A percentile compares a stretch with the other conserved stretches of the same genome.
Evolutionary conservation across 2,113 vertebrate species (phyloP).

Genomic region (Erythrocebus patas): DNA sequence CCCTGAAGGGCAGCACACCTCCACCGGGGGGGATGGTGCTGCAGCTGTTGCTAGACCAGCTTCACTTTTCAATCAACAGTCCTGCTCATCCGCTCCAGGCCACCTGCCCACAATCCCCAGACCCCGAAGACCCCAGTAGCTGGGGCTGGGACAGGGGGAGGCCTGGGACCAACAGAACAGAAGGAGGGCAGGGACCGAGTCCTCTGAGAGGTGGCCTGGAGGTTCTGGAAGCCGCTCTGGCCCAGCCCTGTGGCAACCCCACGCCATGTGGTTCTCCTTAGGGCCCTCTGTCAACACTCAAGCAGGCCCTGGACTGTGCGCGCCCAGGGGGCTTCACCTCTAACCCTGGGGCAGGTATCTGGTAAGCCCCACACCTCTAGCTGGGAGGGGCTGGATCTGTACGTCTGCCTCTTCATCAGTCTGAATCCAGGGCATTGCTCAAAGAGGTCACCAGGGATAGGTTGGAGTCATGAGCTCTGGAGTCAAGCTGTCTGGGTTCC

Average conservation of each 20-base stretch:
- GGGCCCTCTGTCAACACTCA: neutral
- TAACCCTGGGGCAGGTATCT: neutral
- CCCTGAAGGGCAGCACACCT: neutral
- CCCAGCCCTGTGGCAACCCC: neutral
- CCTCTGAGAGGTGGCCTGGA: neutral
- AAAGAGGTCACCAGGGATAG: neutral
- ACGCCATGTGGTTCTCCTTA: neutral
- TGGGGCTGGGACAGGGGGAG: neutral
- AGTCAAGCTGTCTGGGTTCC: neutral
- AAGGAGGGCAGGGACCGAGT: accelerated
- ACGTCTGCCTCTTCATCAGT: neutral
- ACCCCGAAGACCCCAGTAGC: neutral
- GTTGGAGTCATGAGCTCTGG: neutral
- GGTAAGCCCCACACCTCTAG: neutral
- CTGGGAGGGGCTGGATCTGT: neutral
- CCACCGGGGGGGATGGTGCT: neutral
- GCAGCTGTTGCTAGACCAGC: neutral
- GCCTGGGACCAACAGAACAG: neutral
- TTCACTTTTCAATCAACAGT: neutral
- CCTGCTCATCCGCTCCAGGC: neutral
- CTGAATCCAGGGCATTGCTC: neutral
- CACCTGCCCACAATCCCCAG: neutral
- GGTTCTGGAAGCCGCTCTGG: neutral
- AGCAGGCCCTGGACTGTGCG: neutral
- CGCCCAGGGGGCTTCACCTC: neutral